Conservation (phyloP, 2,888 invertebrate genomes). For the Cerastis rubricosa region DNA sequence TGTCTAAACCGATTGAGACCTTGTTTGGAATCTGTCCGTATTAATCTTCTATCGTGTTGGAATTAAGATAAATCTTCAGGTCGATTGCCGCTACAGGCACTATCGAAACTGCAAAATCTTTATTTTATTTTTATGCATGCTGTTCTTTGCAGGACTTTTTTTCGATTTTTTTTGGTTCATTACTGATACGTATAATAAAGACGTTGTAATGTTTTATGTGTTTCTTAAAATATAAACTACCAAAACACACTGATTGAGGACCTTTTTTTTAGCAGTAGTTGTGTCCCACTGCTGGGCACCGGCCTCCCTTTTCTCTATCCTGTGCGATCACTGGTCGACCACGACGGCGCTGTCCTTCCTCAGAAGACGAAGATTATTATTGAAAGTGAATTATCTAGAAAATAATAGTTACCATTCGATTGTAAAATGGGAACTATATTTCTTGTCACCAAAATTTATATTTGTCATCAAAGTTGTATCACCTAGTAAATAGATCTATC, state of each 20-base stretch:
- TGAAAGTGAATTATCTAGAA: background rate
- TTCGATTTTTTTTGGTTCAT: background rate
- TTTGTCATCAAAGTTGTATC: too few species aligned
- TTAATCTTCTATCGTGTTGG: slow-evolving; percentile 54
- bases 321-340: too few species aligned
- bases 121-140: background rate
- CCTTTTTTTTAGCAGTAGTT: too few species aligned
- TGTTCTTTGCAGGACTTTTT: background rate
- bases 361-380: too few species aligned
- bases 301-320: too few species aligned
- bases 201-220: background rate
- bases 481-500: too few species aligned
- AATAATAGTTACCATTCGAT: background rate
- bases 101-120: slow-evolving; percentile 10
- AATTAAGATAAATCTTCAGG: slow-evolving; percentile 27
- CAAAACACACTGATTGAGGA: background rate
- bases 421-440: too few species aligned
- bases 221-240: background rate
- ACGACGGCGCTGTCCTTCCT: too few species aligned
- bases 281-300: too few species aligned
- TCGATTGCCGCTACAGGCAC: background rate
- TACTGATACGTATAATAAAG: background rate
- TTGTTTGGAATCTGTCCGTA: slow-evolving; percentile 41
- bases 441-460: too few species aligned
- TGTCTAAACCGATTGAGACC: slow-evolving; percentile 59